A percentile compares a stretch with the other conserved stretches of the same genome.
These are phyloP conservation scores for Tragelaphus imberbis DNA, from an alignment of 2,113 vertebrate genomes.

Conservation along the genomic window DNA sequence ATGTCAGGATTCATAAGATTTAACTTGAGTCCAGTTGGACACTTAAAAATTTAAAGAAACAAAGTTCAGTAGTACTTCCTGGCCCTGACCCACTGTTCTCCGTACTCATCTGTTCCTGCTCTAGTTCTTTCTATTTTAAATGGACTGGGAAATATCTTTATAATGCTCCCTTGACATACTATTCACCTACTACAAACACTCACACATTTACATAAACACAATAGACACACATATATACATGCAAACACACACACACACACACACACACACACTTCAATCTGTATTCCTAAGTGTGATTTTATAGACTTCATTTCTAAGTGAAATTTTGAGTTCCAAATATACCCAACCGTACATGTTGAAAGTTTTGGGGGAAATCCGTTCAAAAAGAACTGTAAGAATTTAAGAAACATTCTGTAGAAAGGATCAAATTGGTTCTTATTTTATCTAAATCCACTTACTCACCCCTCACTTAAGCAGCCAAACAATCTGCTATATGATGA, in stretches of 20 bases:
- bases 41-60: background rate
- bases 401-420: conserved; percentile 16
- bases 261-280: background rate
- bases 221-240: background rate
- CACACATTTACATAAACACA: background rate
- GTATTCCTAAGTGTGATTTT: background rate
- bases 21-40: background rate
- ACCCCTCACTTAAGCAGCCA: background rate
- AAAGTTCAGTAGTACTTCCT: background rate
- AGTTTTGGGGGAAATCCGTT: background rate
- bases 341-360: background rate
- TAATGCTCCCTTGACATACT: background rate
- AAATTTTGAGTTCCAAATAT: background rate
- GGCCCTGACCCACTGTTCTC: background rate
- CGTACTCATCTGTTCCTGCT: background rate
- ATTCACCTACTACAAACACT: background rate
- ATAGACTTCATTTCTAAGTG: background rate
- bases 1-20: background rate
- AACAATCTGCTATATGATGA: background rate
- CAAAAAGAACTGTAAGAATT: background rate
- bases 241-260: background rate
- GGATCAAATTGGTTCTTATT: background rate
- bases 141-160: background rate
- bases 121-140: background rate
- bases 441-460: conserved; percentile 8